Conservation (phyloP, 2,113 vertebrate genomes). For the Gymnarchus niloticus region DNA sequence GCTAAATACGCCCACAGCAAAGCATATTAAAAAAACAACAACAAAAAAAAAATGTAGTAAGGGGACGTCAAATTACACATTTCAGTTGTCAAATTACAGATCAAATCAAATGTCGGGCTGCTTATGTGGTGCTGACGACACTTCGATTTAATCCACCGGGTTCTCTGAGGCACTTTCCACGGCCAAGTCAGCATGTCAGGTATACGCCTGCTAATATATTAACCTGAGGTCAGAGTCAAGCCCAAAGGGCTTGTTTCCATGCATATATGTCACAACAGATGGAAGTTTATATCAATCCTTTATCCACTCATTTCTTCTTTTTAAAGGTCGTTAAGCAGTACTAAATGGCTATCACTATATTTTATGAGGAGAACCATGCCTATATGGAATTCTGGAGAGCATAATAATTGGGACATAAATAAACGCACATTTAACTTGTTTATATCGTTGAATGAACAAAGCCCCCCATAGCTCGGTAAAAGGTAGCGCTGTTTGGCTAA, state of each 20-base stretch:
- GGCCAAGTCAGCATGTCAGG: not conserved
- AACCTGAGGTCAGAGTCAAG: not conserved
- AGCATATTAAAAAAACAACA: not conserved
- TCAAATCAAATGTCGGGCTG: not conserved
- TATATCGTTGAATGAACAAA: no score
- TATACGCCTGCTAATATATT: not conserved
- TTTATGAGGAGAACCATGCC: no score
- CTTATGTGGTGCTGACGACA: not conserved
- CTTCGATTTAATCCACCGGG: not conserved
- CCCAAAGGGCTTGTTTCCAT: not conserved
- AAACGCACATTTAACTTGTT: no score
- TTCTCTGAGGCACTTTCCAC: not conserved
- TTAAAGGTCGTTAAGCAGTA: not conserved
- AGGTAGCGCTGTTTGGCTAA: no score
- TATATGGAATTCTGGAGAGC: no score
- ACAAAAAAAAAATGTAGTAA: not conserved
- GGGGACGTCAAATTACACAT: not conserved
- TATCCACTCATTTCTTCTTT: no score
- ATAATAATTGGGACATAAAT: no score
- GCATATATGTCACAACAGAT: no score
- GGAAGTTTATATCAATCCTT: no score
- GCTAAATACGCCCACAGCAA: not conserved
- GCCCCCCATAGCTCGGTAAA: no score
- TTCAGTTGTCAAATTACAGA: not conserved
- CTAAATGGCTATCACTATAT: not conserved